Evolutionary conservation across 2,797 vertebrate species (phyloP).

Genomic region (Cossypha niveicapilla): DNA sequence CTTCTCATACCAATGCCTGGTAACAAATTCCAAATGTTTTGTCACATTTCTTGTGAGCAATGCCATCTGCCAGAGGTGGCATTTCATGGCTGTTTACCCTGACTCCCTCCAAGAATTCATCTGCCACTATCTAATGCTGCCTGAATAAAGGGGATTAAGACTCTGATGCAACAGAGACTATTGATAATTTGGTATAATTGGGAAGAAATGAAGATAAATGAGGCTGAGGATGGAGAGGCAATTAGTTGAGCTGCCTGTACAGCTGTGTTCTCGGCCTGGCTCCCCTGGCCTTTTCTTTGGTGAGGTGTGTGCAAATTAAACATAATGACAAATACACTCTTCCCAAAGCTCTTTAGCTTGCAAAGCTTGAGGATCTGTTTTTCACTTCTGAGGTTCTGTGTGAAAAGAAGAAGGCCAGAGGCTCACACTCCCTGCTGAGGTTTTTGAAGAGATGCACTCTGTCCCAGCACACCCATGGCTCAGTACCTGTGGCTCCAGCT

Average conservation of each 20-base stretch:
- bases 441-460: neutral
- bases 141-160: constrained; percentile 88
- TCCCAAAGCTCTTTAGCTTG: constrained; percentile 67
- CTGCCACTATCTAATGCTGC: constrained; percentile 85
- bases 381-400: constrained; percentile 29
- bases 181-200: constrained; percentile 93
- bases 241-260: constrained; percentile 85
- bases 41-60: constrained; percentile 86
- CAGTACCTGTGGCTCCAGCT: neutral
- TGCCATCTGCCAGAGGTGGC: constrained; percentile 89
- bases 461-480: neutral
- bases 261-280: constrained; percentile 84
- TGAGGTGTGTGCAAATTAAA: constrained; percentile 83
- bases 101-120: constrained; percentile 90
- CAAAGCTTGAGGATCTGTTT: constrained; percentile 52
- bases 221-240: constrained; percentile 86
- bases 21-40: constrained; percentile 85
- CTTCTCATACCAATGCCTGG: constrained; percentile 76
- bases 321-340: constrained; percentile 81
- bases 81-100: constrained; percentile 88
- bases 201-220: constrained; percentile 95
- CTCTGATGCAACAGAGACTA: constrained; percentile 90
- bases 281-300: constrained; percentile 81
- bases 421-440: neutral
- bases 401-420: neutral